These are phyloP conservation scores for Teleogryllus oceanicus DNA, from an alignment of 2,888 invertebrate species.

Conservation along the genomic window DNA sequence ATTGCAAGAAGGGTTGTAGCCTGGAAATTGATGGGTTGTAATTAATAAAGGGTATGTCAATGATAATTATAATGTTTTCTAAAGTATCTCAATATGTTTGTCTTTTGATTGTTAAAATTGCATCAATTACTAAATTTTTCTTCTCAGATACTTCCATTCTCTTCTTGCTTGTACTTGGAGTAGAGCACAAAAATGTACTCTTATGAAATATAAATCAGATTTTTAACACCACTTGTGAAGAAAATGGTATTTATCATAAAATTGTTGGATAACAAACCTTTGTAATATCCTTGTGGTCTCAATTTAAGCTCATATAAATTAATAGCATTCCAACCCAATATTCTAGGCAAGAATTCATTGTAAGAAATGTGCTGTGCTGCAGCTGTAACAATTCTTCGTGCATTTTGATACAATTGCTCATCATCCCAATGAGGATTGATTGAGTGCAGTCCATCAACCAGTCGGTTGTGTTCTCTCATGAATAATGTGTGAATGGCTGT, in stretches of 20 bases:
- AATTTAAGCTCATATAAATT: slow-evolving; percentile 84
- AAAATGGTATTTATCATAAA: too few relatives aligned
- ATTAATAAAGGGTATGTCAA: too few relatives aligned
- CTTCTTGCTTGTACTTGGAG: too few relatives aligned
- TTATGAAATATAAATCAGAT: too few relatives aligned
- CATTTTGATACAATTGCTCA: slow-evolving; percentile 77
- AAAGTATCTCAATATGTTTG: too few relatives aligned
- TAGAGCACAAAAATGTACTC: too few relatives aligned
- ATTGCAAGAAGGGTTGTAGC: slow-evolving; percentile 84
- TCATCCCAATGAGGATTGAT: slow-evolving; percentile 89
- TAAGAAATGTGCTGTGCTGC: slow-evolving; percentile 77
- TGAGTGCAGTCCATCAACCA: slow-evolving; percentile 71
- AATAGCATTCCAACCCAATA: slow-evolving; percentile 86
- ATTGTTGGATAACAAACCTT: slow-evolving; percentile 48
- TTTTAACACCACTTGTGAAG: too few relatives aligned
- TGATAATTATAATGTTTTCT: too few relatives aligned
- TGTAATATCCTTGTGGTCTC: slow-evolving; percentile 78
- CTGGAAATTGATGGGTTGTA: slow-evolving; percentile 35
- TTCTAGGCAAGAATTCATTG: slow-evolving; percentile 85
- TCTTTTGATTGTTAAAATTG: too few relatives aligned
- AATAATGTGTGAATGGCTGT: slow-evolving; percentile 86
- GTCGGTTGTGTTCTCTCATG: slow-evolving; percentile 84
- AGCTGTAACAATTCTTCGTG: slow-evolving; percentile 73
- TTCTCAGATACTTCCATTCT: too few relatives aligned
- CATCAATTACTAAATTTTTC: too few relatives aligned